Percentiles rank a stretch among this genome's conserved stretches.
These are phyloP conservation scores for Sebastes diaconus DNA, from an alignment of 2,797 vertebrate genomes.

Conservation along the genomic window DNA sequence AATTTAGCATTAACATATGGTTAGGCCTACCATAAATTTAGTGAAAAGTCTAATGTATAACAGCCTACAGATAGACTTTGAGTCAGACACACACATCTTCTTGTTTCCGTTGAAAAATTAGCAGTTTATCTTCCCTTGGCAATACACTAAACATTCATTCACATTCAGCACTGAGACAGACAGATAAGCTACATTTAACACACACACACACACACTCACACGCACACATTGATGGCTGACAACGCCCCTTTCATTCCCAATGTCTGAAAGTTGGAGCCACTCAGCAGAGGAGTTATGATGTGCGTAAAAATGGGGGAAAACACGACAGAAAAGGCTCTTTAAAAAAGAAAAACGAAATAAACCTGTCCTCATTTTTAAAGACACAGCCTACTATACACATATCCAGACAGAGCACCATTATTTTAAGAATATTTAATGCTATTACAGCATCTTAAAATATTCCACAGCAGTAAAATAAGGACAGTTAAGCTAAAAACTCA, in stretches of 20 bases:
- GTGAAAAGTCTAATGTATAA: background rate
- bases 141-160: conserved; percentile 10
- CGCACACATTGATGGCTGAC: conserved; percentile 29
- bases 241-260: conserved; percentile 75
- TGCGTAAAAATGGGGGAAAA: conserved; percentile 40
- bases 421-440: background rate
- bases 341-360: background rate
- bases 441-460: background rate
- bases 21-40: background rate
- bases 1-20: background rate
- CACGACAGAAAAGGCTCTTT: background rate
- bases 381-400: background rate
- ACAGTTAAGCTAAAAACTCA: background rate
- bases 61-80: background rate
- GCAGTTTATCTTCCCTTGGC: background rate
- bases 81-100: background rate
- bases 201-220: background rate
- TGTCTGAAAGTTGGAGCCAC: conserved; percentile 19
- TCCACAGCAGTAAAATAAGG: background rate
- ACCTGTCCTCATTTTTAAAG: background rate
- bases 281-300: conserved; percentile 30
- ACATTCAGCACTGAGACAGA: background rate
- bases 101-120: background rate
- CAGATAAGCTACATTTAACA: background rate
- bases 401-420: background rate